Evolutionary conservation across 2,888 invertebrate species (phyloP).

Genomic region (Ischnus inquisitorius): DNA sequence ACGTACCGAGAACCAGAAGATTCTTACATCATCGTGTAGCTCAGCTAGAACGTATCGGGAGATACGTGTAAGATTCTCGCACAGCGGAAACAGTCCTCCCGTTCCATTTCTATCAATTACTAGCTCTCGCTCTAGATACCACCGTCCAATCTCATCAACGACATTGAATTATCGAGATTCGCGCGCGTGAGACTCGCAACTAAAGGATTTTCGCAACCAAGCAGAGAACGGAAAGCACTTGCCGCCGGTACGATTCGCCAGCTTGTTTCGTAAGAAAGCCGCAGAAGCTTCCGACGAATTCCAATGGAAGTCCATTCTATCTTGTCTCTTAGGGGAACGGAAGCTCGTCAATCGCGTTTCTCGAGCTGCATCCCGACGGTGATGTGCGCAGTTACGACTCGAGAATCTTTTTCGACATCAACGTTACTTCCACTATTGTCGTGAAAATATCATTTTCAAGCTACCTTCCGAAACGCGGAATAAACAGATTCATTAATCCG

Average conservation of each 20-base stretch:
- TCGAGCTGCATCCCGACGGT: not conserved
- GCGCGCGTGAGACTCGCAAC: constrained; percentile 51
- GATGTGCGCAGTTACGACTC: no score
- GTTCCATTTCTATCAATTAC: constrained; percentile 71
- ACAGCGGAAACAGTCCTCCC: constrained; percentile 37
- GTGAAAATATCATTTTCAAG: no score
- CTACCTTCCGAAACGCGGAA: no score
- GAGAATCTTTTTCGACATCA: no score
- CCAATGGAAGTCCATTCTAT: constrained; percentile 27
- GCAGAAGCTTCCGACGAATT: constrained; percentile 15
- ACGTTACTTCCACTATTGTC: no score
- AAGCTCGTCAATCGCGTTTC: constrained; percentile 27
- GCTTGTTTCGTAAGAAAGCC: constrained; percentile 45
- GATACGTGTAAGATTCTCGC: constrained; percentile 41
- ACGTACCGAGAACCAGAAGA: not conserved
- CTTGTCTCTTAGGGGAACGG: constrained; percentile 3
- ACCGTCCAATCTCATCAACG: constrained; percentile 70
- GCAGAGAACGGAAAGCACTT: constrained; percentile 49
- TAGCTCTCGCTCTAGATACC: constrained; percentile 67
- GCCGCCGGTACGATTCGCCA: not conserved
- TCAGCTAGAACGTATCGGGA: not conserved
- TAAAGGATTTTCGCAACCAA: not conserved
- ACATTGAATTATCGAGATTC: constrained; percentile 76
- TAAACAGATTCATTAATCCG: no score
- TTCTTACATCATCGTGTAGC: not conserved